Evolutionary conservation across 2,797 vertebrate species (phyloP).

Genomic region (Nannoperca obscura): DNA sequence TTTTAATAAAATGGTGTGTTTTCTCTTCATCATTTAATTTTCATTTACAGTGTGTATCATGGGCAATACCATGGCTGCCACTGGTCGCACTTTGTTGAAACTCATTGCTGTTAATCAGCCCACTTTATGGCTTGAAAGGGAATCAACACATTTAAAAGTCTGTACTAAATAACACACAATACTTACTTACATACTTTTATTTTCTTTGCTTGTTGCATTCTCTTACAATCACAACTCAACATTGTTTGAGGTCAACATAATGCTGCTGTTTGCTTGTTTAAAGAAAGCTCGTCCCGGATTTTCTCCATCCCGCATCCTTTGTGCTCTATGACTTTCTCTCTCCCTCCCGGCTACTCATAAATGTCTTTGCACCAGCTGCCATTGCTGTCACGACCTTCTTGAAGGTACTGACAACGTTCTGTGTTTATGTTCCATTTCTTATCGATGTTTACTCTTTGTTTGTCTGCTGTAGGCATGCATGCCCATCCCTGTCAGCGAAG

Average conservation of each 20-base stretch:
- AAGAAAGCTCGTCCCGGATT: not conserved
- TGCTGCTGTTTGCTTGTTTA: not conserved
- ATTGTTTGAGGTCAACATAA: not conserved
- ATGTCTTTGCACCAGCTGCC: slow-evolving; percentile 2
- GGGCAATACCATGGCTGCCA: not conserved
- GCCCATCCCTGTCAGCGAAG: slow-evolving; percentile 17
- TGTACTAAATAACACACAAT: not conserved
- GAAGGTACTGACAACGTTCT: not conserved
- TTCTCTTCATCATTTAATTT: slow-evolving; percentile 1
- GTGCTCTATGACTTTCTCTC: not conserved
- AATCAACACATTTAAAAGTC: not conserved
- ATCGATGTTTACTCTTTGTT: slow-evolving; percentile 14
- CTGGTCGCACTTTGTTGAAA: not conserved
- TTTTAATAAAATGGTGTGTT: not conserved
- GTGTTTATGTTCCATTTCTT: slow-evolving; percentile 23
- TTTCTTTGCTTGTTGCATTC: not conserved
- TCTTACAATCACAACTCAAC: not conserved
- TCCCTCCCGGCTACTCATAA: not conserved
- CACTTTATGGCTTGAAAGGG: not conserved
- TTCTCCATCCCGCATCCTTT: not conserved
- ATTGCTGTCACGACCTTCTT: not conserved
- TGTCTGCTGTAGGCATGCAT: slow-evolving; percentile 1
- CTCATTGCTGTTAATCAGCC: not conserved
- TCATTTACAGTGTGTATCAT: not conserved
- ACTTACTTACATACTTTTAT: not conserved